These are phyloP conservation scores for Cavia porcellus DNA, from an alignment of 2,113 vertebrate species.

Conservation along the genomic window DNA sequence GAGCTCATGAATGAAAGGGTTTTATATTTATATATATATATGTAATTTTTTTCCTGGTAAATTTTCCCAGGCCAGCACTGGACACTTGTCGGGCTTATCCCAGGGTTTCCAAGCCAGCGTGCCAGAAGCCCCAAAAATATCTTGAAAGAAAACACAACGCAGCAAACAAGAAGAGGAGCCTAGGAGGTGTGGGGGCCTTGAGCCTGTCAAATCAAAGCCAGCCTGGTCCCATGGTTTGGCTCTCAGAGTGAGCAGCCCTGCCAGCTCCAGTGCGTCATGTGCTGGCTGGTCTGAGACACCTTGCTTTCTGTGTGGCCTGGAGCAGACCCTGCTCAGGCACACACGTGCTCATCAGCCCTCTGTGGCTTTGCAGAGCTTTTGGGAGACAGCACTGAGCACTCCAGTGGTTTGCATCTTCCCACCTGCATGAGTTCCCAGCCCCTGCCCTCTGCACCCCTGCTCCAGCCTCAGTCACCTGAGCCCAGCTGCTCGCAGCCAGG, in stretches of 20 bases:
- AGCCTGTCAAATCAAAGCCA: neutral
- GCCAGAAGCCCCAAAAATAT: neutral
- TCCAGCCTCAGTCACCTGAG: neutral
- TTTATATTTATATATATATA: no score
- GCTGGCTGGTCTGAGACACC: neutral
- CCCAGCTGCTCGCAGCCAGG: neutral
- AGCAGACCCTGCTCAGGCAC: no score
- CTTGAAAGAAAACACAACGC: neutral
- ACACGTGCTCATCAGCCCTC: neutral
- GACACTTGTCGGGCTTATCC: no score
- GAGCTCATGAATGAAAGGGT: neutral
- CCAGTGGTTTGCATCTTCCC: neutral
- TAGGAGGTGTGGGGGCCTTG: fast-evolving
- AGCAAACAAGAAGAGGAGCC: neutral
- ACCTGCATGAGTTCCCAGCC: neutral
- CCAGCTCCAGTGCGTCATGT: no score
- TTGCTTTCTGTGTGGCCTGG: fast-evolving
- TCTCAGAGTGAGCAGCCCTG: neutral
- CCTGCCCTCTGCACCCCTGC: neutral
- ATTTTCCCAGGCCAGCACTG: neutral
- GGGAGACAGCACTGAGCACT: neutral
- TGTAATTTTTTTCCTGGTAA: neutral
- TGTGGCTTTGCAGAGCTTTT: neutral
- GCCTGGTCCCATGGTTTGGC: neutral
- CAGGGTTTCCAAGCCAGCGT: neutral